Conservation (phyloP, 2,113 vertebrate species). For the Trogon surrucura region DNA sequence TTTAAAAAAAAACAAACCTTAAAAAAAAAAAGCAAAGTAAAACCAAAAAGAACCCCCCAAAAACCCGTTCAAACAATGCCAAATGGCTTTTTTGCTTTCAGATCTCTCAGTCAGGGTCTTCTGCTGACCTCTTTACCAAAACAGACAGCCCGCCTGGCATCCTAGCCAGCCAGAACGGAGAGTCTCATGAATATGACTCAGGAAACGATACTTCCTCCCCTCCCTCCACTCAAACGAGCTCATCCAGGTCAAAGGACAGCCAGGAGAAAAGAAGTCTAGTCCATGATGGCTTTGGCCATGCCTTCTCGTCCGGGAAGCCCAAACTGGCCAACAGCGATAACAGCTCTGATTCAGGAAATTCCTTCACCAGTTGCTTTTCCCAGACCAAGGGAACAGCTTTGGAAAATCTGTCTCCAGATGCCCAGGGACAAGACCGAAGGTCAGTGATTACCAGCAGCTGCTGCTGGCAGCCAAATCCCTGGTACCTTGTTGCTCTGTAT, state of each 20-base stretch:
- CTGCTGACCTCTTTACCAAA: conserved; percentile 84
- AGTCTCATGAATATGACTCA: conserved; percentile 92
- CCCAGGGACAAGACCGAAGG: conserved; percentile 74
- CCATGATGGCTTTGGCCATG: conserved; percentile 65
- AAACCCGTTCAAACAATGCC: conserved; percentile 71
- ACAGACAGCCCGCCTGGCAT: conserved; percentile 76
- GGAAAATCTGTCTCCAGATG: conserved; percentile 76
- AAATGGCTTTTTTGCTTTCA: conserved; percentile 90
- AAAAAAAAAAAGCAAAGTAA: conserved; percentile 45
- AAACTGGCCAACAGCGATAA: conserved; percentile 83
- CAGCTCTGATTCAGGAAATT: conserved; percentile 96
- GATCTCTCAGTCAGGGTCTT: conserved; percentile 85
- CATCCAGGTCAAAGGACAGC: conserved; percentile 79
- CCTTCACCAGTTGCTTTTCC: conserved; percentile 92
- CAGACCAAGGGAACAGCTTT: conserved; percentile 80
- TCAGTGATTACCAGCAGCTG: conserved; percentile 64
- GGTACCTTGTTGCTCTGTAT: conserved; percentile 11
- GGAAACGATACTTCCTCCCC: conserved; percentile 97
- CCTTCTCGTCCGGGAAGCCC: conserved; percentile 78
- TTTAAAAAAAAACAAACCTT: conserved; percentile 14
- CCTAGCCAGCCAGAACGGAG: conserved; percentile 76
- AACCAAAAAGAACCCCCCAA: not conserved
- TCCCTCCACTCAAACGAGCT: conserved; percentile 87
- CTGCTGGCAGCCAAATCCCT: conserved; percentile 40
- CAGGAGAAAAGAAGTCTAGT: conserved; percentile 76